phyloP scores from a whole-genome alignment of 1,140 invertebrate genomes.

The Anagrus nilaparvatae region DNA sequence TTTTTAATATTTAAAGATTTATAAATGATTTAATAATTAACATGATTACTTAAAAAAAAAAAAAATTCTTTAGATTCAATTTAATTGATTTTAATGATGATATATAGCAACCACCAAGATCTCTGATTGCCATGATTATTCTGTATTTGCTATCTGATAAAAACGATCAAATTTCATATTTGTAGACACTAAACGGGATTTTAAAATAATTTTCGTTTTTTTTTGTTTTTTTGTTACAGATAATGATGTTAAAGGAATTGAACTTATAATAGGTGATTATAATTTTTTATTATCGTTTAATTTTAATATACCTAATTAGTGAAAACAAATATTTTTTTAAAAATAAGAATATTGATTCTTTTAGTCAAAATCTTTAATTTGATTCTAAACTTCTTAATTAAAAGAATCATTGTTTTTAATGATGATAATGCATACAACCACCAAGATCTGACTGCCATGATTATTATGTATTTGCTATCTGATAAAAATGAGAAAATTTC shows the following conservation, averaged over 20 bases:
- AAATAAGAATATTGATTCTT: background rate
- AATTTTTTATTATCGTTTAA: background rate
- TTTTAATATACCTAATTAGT: background rate
- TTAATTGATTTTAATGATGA: too few relatives aligned
- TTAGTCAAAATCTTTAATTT: background rate
- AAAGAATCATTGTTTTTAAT: background rate
- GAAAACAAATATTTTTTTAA: background rate
- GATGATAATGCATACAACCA: constrained; percentile 13
- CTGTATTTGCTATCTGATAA: constrained; percentile 17
- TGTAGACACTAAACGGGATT: too few relatives aligned
- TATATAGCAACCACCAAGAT: constrained; percentile 17
- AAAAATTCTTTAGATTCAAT: too few relatives aligned
- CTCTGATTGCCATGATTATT: constrained; percentile 17
- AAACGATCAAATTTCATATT: too few relatives aligned
- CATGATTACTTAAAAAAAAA: too few relatives aligned
- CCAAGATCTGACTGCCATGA: constrained; percentile 17
- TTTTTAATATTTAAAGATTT: too few relatives aligned
- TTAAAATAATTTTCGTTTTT: too few relatives aligned
- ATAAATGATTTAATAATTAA: too few relatives aligned
- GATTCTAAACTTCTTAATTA: background rate
- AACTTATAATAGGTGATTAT: too few relatives aligned
- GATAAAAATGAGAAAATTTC: too few relatives aligned
- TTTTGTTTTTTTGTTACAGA: too few relatives aligned
- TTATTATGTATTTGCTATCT: constrained; percentile 19
- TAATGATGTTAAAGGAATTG: too few relatives aligned